Evolutionary conservation across 2,797 vertebrate genomes (phyloP), one percentile per base, ranked within the genome.

Genomic region (Thamnophis elegans): DNA sequence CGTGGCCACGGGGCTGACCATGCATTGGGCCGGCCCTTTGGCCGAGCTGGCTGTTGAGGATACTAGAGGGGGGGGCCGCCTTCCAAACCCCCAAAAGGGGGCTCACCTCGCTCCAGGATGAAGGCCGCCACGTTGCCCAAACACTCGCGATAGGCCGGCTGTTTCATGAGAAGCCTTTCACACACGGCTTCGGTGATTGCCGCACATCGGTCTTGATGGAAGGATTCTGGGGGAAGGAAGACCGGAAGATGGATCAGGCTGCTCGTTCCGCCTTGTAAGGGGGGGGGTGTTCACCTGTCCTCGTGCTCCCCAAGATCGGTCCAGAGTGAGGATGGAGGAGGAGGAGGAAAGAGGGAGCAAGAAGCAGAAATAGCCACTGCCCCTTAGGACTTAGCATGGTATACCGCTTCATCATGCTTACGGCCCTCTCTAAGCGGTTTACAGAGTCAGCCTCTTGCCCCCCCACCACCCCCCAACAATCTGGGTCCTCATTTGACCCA

Each of bases 21-120:
- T 11, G 68, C 0, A 36, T 6, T 47, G 5, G 56, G 4, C 16
- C 32, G 42, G 4, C 32, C 10, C 5, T 58, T 59, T 25, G 18
- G 86, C 11, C 55, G 22, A 58, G 54, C 8, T 56, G 54, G 85
- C 53, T 18, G 53, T n/a, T 14, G 85, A 12, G 14, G 28, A 54
- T 26, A 0, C 25, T 51, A 20, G 1, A 9, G n/a, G n/a, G n/a
- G n/a, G 2, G 4, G 32, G n/a, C 42, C 18, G 2, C 28, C 28
- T 16, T 59, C 26, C 25, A 5, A 51, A 28, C 1, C 1, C 22
- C 1, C n/a, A 8, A 7, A 32, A 0, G 6, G 6, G 18, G 32
- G 36, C 94, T 86, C 94, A 97, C 97, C 97, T 89, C 91, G 95
- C 94, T 97, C 97, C 78, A 97, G 82, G 85, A 97, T 95, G 92